phyloP scores from a whole-genome alignment of 2,797 vertebrate genomes.

The Geotrypetes seraphini region DNA sequence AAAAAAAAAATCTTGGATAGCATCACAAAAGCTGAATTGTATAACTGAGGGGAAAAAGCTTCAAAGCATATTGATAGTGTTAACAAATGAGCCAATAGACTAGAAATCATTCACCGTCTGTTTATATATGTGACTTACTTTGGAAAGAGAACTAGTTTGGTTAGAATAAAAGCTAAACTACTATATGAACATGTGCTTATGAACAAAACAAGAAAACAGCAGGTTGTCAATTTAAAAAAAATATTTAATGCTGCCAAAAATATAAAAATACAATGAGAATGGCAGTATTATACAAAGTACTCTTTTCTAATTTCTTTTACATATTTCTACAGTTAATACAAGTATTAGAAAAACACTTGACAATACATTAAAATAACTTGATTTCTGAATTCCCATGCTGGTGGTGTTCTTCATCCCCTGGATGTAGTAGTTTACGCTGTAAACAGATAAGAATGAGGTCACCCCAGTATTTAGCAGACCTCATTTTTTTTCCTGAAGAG shows the following conservation, averaged over 20 bases:
- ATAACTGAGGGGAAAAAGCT: too few species aligned
- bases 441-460: constrained; percentile 64
- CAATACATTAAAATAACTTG: constrained; percentile 38
- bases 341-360: constrained; percentile 49
- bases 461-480: constrained; percentile 47
- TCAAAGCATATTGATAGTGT: too few species aligned
- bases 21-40: too few species aligned
- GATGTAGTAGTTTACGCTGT: constrained; percentile 59
- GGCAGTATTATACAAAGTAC: constrained; percentile 67
- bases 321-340: constrained; percentile 58
- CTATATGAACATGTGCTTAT: too few species aligned
- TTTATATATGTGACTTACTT: too few species aligned
- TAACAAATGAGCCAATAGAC: too few species aligned
- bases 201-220: constrained; percentile 33
- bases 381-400: constrained; percentile 59
- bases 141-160: too few species aligned
- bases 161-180: too few species aligned
- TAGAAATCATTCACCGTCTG: too few species aligned
- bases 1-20: too few species aligned
- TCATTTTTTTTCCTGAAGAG: constrained; percentile 57
- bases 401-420: constrained; percentile 59
- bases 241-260: constrained; percentile 74
- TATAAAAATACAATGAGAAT: constrained; percentile 71
- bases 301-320: constrained; percentile 54
- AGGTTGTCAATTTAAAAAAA: constrained; percentile 54